A percentile compares a stretch with the other conserved stretches of the same genome.
phyloP scores from a whole-genome alignment of 2,113 vertebrate genomes.

The Phalacrocorax brasilianus region DNA sequence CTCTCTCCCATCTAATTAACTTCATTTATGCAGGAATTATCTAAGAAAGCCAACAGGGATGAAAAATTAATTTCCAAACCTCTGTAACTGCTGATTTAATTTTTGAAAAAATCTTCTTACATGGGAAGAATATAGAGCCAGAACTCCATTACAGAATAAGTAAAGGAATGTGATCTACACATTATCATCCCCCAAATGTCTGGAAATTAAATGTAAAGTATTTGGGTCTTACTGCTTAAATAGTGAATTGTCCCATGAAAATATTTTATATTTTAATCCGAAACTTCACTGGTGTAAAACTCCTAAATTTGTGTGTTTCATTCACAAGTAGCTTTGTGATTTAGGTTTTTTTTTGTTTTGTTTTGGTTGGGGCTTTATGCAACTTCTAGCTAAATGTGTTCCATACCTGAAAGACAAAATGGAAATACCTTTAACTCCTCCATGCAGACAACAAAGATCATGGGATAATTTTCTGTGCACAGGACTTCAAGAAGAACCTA shows the following conservation, averaged over 20 bases:
- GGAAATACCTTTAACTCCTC: conserved; percentile 64
- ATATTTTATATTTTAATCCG: not conserved
- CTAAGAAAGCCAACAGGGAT: not conserved
- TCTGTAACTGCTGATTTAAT: too few species aligned
- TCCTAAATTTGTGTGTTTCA: not conserved
- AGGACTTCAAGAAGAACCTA: conserved; percentile 58
- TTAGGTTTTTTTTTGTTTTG: not conserved
- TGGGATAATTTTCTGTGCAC: conserved; percentile 14
- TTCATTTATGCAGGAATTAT: not conserved
- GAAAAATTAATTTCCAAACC: not conserved
- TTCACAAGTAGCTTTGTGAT: conserved; percentile 7
- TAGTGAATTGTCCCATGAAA: not conserved
- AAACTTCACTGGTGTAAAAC: not conserved
- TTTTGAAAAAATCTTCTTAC: not conserved
- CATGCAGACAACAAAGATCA: conserved; percentile 15
- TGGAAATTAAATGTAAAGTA: not conserved
- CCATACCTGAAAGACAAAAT: conserved; percentile 37
- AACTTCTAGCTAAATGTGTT: conserved; percentile 15
- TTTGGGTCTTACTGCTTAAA: not conserved
- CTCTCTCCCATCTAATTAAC: not conserved
- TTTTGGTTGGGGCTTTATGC: not conserved
- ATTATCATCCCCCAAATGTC: not conserved
- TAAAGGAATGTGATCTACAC: not conserved
- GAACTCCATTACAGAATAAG: not conserved
- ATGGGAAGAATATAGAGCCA: not conserved